These are phyloP conservation scores for Sapajus apella DNA, from an alignment of 2,113 vertebrate genomes.

Conservation along the genomic window DNA sequence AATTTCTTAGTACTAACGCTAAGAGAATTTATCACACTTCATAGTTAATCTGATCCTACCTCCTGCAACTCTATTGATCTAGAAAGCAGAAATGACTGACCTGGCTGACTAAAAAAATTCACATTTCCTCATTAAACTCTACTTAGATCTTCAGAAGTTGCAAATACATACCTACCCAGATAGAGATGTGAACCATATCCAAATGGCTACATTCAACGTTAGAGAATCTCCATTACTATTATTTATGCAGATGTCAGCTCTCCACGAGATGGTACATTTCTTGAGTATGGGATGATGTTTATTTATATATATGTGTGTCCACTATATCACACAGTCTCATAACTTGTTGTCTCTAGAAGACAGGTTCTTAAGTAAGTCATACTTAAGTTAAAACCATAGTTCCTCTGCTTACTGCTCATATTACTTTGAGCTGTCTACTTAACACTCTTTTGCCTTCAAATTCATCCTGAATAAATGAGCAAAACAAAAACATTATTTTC, in stretches of 20 bases:
- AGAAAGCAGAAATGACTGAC: background rate
- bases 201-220: background rate
- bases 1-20: background rate
- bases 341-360: too few species aligned
- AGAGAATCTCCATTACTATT: background rate
- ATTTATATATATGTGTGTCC: background rate
- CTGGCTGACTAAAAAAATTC: too few species aligned
- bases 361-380: too few species aligned
- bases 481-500: background rate
- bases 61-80: background rate
- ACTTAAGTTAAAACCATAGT: background rate
- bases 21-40: background rate
- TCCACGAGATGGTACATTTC: background rate
- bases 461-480: background rate
- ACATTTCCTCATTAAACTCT: background rate
- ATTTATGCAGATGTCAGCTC: background rate
- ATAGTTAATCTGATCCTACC: background rate
- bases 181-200: background rate
- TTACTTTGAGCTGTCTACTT: background rate
- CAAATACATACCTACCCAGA: background rate
- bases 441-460: background rate
- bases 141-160: background rate
- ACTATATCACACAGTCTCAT: background rate
- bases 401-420: background rate
- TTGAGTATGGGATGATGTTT: background rate